Conservation (phyloP, 2,797 vertebrate species). For the Dryobates pubescens region DNA sequence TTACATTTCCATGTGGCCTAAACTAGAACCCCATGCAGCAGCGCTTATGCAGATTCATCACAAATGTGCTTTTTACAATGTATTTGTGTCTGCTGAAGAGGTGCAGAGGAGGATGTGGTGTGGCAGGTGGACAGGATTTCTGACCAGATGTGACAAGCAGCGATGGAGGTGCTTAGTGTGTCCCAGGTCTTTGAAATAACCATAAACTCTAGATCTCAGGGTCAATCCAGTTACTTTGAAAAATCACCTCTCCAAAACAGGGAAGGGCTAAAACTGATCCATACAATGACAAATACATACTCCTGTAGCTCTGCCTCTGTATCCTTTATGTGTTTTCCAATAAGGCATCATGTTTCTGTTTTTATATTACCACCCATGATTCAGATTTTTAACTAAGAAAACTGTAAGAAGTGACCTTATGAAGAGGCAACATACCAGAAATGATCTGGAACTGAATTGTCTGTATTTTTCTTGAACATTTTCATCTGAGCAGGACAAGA, state of each 20-base stretch:
- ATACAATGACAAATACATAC: neutral
- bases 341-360: neutral
- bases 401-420: neutral
- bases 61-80: neutral
- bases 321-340: neutral
- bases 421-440: neutral
- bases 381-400: neutral
- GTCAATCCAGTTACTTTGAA: neutral
- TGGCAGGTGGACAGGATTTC: neutral
- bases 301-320: neutral
- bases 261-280: neutral
- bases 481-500: neutral
- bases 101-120: neutral
- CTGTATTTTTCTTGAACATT: neutral
- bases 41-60: neutral
- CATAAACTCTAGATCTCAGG: neutral
- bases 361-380: neutral
- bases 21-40: neutral
- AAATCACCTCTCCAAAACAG: neutral
- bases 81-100: neutral
- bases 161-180: fast-evolving
- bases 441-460: neutral
- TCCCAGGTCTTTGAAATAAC: neutral
- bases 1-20: neutral
- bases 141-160: neutral